These are phyloP conservation scores for Pelecanoides urinatrix DNA, from an alignment of 2,113 vertebrate species.

Conservation along the genomic window DNA sequence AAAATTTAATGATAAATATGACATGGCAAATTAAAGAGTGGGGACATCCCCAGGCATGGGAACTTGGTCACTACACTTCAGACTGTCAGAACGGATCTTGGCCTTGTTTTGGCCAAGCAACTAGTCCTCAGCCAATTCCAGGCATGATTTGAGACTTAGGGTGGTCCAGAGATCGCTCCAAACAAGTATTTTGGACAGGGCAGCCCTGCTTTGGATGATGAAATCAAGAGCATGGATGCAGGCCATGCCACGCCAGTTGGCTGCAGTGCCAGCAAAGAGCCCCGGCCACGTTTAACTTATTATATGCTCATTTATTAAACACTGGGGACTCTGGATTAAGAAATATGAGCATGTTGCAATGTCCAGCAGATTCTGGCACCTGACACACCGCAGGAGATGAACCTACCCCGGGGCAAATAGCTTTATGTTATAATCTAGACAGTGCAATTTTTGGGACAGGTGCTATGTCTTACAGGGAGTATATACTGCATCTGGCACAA, in stretches of 20 bases:
- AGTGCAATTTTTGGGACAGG: not conserved
- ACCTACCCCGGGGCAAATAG: not conserved
- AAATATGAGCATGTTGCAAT: fast-evolving
- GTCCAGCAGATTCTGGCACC: not conserved
- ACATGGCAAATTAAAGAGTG: not conserved
- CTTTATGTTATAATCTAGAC: not conserved
- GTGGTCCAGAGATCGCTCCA: not conserved
- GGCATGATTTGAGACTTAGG: not conserved
- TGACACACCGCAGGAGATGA: not conserved
- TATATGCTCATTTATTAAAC: not conserved
- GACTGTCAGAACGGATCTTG: not conserved
- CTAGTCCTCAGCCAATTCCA: not conserved
- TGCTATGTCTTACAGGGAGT: not conserved
- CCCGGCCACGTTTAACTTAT: fast-evolving
- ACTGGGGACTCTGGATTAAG: not conserved
- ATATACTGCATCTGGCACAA: not conserved
- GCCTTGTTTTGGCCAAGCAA: not conserved
- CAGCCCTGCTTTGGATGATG: not conserved
- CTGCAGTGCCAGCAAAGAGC: not conserved
- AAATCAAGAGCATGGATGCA: not conserved
- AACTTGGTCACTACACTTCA: not conserved
- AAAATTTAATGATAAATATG: not conserved
- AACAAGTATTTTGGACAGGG: not conserved
- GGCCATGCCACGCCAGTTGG: too few relatives aligned
- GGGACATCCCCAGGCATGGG: not conserved